Conservation (phyloP, 2,888 invertebrate species). For the Acrobeloides nanus region DNA sequence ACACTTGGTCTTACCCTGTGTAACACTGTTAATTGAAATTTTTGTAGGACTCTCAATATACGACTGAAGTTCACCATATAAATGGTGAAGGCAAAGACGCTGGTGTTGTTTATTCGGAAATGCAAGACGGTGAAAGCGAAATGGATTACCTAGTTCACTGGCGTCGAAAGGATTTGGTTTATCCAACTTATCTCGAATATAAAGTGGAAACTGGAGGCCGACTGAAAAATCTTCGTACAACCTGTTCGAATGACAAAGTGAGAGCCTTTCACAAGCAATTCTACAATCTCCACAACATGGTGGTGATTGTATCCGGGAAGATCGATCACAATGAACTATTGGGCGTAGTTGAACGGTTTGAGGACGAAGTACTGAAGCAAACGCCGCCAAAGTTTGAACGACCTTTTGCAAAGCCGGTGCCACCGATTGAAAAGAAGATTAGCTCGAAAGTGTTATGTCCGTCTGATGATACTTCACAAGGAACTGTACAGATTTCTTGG, state of each 20-base stretch:
- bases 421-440: slow-evolving; percentile 12
- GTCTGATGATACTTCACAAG: slow-evolving; percentile 41
- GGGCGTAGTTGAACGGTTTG: slow-evolving; percentile 19
- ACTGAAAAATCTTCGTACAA: slow-evolving; percentile 73
- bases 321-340: slow-evolving; percentile 21
- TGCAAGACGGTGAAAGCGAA: slow-evolving; percentile 61
- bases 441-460: slow-evolving; percentile 32
- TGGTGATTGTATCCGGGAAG: slow-evolving; percentile 59
- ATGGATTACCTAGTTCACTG: slow-evolving; percentile 47
- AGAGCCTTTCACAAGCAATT: slow-evolving; percentile 73
- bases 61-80: slow-evolving; percentile 84
- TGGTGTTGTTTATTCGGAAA: slow-evolving; percentile 91
- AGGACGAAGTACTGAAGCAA: slow-evolving; percentile 10
- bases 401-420: slow-evolving; percentile 29
- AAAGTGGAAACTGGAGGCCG: slow-evolving; percentile 77
- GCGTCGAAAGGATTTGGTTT: slow-evolving; percentile 53
- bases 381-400: slow-evolving; percentile 32
- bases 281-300: slow-evolving; percentile 80
- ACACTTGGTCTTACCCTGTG: too few relatives aligned
- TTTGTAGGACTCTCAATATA: slow-evolving; percentile 68
- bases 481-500: slow-evolving; percentile 51
- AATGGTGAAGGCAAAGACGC: slow-evolving; percentile 79
- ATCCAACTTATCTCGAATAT: slow-evolving; percentile 75
- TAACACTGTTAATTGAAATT: too few relatives aligned
- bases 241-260: slow-evolving; percentile 74